Evolutionary conservation across 92 coral and sea anemone genomes (phyloP).

Genomic region (Epizoanthus fatuus): DNA sequence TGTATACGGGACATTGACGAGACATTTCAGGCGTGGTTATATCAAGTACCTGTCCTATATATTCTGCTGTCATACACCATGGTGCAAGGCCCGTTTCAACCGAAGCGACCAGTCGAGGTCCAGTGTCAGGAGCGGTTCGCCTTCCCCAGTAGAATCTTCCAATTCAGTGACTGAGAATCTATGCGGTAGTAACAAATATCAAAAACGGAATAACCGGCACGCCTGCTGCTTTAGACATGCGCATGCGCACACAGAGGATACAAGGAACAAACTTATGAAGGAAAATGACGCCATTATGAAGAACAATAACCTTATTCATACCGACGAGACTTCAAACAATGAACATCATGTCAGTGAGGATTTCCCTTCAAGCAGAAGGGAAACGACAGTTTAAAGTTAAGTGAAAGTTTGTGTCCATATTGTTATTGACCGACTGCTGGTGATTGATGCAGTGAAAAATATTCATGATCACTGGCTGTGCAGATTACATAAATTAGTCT

Average conservation of each 20-base stretch:
- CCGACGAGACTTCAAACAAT: background rate
- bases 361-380: background rate
- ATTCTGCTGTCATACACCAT: constrained; percentile 67
- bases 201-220: background rate
- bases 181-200: constrained; percentile 6
- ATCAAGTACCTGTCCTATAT: constrained; percentile 73
- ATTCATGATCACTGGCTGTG: too few relatives aligned
- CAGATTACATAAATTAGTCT: too few relatives aligned
- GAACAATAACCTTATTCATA: background rate
- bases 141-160: background rate
- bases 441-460: too few relatives aligned
- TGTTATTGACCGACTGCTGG: too few relatives aligned
- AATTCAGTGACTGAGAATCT: background rate
- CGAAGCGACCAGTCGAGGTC: background rate
- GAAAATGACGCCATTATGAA: background rate
- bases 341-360: background rate
- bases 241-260: constrained; percentile 26
- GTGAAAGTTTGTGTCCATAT: too few relatives aligned
- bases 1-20: constrained; percentile 89
- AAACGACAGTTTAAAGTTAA: constrained; percentile 19
- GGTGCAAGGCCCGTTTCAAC: background rate
- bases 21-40: constrained; percentile 90
- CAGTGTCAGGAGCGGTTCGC: background rate
- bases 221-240: constrained; percentile 28
- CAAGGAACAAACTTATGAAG: background rate